phyloP scores from a whole-genome alignment of 2,113 vertebrate species.

The Chrysemys picta region DNA sequence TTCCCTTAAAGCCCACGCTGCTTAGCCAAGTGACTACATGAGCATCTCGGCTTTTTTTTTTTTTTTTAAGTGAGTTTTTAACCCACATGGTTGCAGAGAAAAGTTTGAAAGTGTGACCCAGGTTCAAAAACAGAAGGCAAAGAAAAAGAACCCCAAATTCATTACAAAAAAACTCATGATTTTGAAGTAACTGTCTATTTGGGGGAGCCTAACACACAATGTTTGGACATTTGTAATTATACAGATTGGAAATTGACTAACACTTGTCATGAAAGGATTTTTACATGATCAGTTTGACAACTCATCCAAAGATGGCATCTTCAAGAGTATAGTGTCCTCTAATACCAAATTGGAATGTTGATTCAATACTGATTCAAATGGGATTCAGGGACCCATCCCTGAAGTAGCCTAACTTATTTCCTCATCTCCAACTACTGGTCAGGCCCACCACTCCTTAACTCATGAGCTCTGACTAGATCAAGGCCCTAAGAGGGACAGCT shows the following conservation, averaged over 20 bases:
- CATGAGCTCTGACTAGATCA: not conserved
- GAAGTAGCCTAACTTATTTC: not conserved
- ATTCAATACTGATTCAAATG: not conserved
- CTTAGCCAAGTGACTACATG: not conserved
- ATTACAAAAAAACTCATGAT: not conserved
- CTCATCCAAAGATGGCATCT: not conserved
- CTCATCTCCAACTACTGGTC: not conserved
- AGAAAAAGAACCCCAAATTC: not conserved
- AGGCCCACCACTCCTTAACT: not conserved
- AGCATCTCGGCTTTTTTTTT: not conserved
- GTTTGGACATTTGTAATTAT: not conserved
- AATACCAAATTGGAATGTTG: not conserved
- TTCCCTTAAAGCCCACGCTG: not conserved
- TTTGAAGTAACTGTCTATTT: not conserved
- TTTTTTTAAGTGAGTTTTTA: not conserved
- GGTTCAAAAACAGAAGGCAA: not conserved
- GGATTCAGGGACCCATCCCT: not conserved
- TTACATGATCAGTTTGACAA: not conserved
- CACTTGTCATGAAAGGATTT: not conserved
- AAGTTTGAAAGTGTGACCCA: not conserved
- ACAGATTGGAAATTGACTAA: not conserved
- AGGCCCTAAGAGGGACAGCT: not conserved
- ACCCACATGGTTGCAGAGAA: not conserved
- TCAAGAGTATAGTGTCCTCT: not conserved
- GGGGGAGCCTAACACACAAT: not conserved